Evolutionary conservation across 1,140 invertebrate species (phyloP).

Genomic region (Cataglyphis hispanica): DNA sequence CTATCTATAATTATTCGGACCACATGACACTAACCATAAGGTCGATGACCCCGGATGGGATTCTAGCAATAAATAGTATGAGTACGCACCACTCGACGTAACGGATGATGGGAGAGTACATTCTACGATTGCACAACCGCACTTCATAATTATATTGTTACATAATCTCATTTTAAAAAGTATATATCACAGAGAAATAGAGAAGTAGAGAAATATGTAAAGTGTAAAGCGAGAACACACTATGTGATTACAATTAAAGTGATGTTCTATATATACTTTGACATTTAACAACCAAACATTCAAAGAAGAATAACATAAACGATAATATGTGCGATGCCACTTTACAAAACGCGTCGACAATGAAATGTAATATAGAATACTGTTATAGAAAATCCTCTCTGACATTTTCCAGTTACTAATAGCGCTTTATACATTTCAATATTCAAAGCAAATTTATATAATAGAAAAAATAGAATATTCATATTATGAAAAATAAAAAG

Average conservation of each 20-base stretch:
- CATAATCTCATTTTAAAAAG: not conserved
- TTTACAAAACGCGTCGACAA: not conserved
- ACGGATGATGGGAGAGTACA: conserved; percentile 5
- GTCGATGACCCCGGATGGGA: conserved; percentile 45
- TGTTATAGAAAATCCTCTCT: not conserved
- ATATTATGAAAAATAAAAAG: not conserved
- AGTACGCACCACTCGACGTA: conserved; percentile 8
- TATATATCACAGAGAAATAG: not conserved
- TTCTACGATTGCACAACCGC: conserved; percentile 1
- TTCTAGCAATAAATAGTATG: conserved; percentile 65
- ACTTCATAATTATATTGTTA: not conserved
- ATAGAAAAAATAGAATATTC: too few relatives aligned
- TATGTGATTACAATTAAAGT: not conserved
- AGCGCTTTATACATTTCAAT: not conserved
- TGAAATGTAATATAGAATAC: not conserved
- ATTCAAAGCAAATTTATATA: not conserved
- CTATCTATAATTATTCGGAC: conserved; percentile 65
- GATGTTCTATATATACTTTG: not conserved
- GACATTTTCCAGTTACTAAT: not conserved
- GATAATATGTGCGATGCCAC: not conserved
- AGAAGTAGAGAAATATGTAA: not conserved
- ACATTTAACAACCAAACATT: not conserved
- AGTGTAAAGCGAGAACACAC: not conserved
- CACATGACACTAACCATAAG: conserved; percentile 14
- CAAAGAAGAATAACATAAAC: not conserved